A percentile compares a stretch with the other conserved stretches of the same genome.
phyloP scores from a whole-genome alignment of 2,797 vertebrate genomes.

The Glossophaga mutica region DNA sequence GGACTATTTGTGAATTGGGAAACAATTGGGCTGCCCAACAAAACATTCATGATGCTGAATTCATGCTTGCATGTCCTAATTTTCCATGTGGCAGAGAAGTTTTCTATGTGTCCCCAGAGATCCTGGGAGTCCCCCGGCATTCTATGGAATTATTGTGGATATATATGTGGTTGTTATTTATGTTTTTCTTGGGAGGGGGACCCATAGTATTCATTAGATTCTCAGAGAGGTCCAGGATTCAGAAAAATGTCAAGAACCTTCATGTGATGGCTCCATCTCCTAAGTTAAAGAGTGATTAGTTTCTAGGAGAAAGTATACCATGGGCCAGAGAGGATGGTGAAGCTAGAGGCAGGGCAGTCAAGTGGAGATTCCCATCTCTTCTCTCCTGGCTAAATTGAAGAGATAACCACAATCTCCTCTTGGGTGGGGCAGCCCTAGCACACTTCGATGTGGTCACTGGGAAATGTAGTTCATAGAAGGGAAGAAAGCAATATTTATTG shows the following conservation, averaged over 20 bases:
- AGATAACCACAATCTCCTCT: not conserved
- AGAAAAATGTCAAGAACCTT: not conserved
- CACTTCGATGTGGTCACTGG: rapidly evolving
- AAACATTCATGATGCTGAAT: not conserved
- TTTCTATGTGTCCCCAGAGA: not conserved
- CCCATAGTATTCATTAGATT: not conserved
- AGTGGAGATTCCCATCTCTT: not conserved
- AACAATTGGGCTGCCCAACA: too few relatives aligned
- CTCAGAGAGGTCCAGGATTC: not conserved
- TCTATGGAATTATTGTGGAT: not conserved
- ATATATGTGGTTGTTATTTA: not conserved
- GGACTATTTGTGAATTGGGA: not conserved
- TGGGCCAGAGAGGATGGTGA: not conserved
- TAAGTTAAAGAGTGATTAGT: not conserved
- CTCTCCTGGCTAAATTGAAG: not conserved
- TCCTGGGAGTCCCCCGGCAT: not conserved
- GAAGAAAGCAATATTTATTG: not conserved
- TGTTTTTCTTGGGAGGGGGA: not conserved
- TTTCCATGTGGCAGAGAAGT: not conserved
- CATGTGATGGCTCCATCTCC: not conserved
- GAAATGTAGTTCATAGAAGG: not conserved
- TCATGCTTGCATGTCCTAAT: rapidly evolving
- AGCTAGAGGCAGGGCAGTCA: not conserved
- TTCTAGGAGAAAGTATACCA: not conserved
- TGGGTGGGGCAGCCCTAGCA: rapidly evolving